Evolutionary conservation across 2,113 vertebrate species (phyloP).

Genomic region (Cavia aperea): DNA sequence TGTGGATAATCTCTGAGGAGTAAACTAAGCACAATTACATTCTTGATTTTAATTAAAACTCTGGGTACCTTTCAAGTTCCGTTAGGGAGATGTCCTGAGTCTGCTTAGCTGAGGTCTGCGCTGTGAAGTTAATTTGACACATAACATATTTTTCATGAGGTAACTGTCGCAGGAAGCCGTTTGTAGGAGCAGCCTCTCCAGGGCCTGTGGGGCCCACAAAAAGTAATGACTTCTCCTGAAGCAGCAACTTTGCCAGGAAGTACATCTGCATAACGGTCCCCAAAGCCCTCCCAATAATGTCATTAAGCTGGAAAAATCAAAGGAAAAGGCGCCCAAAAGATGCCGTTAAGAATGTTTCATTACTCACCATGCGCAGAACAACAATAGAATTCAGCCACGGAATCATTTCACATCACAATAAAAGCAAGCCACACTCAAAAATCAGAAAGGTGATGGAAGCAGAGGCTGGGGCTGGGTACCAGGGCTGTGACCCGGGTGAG

Average conservation of each 20-base stretch:
- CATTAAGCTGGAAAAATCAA: constrained; percentile 77
- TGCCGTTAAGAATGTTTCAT: constrained; percentile 78
- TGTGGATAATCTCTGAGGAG: constrained; percentile 72
- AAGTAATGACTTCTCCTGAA: constrained; percentile 82
- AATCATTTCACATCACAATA: constrained; percentile 68
- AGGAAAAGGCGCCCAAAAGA: constrained; percentile 71
- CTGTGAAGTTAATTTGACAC: constrained; percentile 81
- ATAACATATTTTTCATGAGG: constrained; percentile 81
- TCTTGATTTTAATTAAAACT: constrained; percentile 86
- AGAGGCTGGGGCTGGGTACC: constrained; percentile 45
- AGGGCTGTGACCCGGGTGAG: constrained; percentile 39
- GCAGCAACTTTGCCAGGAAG: constrained; percentile 76
- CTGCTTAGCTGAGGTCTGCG: constrained; percentile 77
- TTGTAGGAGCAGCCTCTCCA: constrained; percentile 76
- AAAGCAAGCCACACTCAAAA: constrained; percentile 60
- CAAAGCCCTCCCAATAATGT: constrained; percentile 75
- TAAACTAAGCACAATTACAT: constrained; percentile 76
- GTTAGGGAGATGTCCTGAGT: constrained; percentile 77
- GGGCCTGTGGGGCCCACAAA: constrained; percentile 80
- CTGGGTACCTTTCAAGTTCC: constrained; percentile 79
- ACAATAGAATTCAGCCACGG: constrained; percentile 66
- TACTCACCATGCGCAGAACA: constrained; percentile 69
- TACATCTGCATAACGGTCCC: constrained; percentile 80
- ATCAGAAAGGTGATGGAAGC: constrained; percentile 58
- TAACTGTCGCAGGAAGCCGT: constrained; percentile 80